Conservation (phyloP, 2,113 vertebrate genomes). For the Dissostichus mawsoni region DNA sequence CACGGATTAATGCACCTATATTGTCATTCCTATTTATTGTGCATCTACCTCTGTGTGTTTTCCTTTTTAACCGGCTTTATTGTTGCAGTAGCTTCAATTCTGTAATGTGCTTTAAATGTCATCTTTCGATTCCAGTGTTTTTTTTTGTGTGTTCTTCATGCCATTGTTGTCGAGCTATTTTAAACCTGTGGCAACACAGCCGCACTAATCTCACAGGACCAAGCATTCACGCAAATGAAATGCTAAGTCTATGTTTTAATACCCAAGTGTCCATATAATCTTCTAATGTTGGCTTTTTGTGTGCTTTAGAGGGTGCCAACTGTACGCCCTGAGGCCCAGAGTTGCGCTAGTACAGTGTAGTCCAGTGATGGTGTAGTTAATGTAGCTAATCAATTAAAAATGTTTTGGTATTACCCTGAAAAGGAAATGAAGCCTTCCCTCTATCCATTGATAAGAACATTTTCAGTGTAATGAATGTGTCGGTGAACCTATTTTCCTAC, state of each 20-base stretch:
- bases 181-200: constrained; percentile 28
- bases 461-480: constrained; percentile 19
- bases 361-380: constrained; percentile 59
- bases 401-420: constrained; percentile 42
- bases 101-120: constrained; percentile 30
- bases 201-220: constrained; percentile 50
- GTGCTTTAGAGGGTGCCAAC: constrained; percentile 26
- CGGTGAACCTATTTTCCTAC: constrained; percentile 45
- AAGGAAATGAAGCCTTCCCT: constrained; percentile 30
- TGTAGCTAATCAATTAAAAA: constrained; percentile 37
- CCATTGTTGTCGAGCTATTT: constrained; percentile 24
- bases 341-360: constrained; percentile 49
- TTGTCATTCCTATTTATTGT: constrained; percentile 70
- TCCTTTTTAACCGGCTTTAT: constrained; percentile 36
- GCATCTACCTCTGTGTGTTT: constrained; percentile 73
- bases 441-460: constrained; percentile 24
- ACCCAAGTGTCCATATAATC: constrained; percentile 30
- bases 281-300: constrained; percentile 34
- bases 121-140: constrained; percentile 39
- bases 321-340: constrained; percentile 22
- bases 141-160: constrained; percentile 29
- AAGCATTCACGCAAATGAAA: constrained; percentile 37
- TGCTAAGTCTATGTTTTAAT: constrained; percentile 43
- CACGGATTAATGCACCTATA: constrained; percentile 6
- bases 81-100: constrained; percentile 29